Conservation (phyloP, 2,888 invertebrate genomes). For the Nephrotoma guestfalica region DNA sequence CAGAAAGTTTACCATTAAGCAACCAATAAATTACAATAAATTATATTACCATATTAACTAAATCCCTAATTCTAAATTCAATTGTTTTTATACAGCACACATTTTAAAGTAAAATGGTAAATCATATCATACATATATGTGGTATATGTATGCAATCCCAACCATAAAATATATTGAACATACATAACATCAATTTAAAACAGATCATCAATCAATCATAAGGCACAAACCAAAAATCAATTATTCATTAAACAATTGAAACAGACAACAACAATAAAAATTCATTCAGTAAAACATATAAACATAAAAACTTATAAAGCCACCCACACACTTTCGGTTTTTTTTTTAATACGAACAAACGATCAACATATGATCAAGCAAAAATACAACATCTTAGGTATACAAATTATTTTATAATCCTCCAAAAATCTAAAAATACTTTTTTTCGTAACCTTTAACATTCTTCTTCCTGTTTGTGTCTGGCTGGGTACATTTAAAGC, state of each 20-base stretch:
- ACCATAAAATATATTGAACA: background rate
- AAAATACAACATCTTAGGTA: background rate
- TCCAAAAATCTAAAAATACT: background rate
- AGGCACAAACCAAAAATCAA: background rate
- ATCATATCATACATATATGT: background rate
- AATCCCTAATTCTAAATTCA: background rate
- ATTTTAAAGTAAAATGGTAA: background rate
- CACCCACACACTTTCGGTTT: background rate
- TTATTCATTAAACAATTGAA: background rate
- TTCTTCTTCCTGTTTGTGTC: background rate
- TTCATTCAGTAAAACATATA: background rate
- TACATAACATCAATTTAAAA: background rate
- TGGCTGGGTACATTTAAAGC: background rate
- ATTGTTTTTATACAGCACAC: background rate
- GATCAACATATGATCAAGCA: background rate
- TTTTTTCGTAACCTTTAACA: background rate
- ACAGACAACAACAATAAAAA: background rate
- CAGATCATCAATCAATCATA: background rate
- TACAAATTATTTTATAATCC: background rate
- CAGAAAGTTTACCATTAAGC: background rate
- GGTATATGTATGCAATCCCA: background rate
- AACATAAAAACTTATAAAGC: background rate
- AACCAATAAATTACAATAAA: background rate
- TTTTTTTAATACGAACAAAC: background rate
- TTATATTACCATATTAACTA: background rate